Conservation (phyloP, 1,140 invertebrate genomes). For the Microvelia longipes region DNA sequence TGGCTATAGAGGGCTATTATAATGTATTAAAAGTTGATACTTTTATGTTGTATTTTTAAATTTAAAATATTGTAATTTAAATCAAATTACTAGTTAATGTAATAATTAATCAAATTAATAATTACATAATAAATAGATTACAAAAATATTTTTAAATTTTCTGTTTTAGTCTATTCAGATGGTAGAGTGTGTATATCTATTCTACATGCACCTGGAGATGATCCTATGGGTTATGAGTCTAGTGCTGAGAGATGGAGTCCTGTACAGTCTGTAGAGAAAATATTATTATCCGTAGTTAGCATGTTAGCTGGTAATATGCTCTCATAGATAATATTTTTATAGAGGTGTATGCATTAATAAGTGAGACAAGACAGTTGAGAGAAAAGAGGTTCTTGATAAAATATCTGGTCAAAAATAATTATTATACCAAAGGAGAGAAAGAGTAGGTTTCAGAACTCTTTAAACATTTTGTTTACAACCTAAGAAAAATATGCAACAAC, state of each 20-base stretch:
- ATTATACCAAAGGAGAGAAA: not conserved
- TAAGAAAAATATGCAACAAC: no score
- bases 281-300: constrained; percentile 92
- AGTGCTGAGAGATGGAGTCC: constrained; percentile 96
- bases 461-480: no score
- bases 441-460: no score
- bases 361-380: not conserved
- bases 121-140: no score
- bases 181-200: constrained; percentile 98
- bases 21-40: no score
- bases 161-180: constrained; percentile 80
- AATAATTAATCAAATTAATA: no score
- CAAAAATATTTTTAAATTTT: no score
- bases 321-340: not conserved
- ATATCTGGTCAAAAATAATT: not conserved
- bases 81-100: no score
- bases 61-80: no score
- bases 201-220: constrained; percentile 96
- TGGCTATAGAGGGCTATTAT: no score
- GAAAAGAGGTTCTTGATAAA: not conserved
- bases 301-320: constrained; percentile 70
- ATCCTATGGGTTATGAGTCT: constrained; percentile 98
- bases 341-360: not conserved
- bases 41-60: no score
- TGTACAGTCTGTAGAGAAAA: constrained; percentile 98